These are phyloP conservation scores for Agrypnus murinus DNA, from an alignment of 2,888 invertebrate species.

Conservation along the genomic window DNA sequence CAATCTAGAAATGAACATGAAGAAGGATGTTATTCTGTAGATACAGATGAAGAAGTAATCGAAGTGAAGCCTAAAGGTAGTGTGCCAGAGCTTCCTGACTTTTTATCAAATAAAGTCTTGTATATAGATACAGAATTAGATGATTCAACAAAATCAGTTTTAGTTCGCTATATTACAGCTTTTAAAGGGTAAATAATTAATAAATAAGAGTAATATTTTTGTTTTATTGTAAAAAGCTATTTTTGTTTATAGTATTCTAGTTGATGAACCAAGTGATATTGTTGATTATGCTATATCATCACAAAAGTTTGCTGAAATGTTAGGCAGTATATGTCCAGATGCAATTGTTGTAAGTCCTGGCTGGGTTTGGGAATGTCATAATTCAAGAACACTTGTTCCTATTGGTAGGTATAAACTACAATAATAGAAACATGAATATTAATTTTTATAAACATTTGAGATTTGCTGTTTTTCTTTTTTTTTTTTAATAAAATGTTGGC, in stretches of 20 bases:
- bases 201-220: neutral
- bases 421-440: neutral
- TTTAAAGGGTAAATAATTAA: conserved; percentile 74
- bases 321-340: conserved; percentile 60
- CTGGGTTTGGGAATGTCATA: conserved; percentile 79
- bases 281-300: conserved; percentile 63
- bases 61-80: conserved; percentile 19
- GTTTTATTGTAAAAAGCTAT: neutral
- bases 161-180: conserved; percentile 75
- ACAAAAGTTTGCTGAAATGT: conserved; percentile 56
- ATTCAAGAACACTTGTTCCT: conserved; percentile 62
- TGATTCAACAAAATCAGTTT: conserved; percentile 63
- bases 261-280: conserved; percentile 62
- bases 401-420: conserved; percentile 49
- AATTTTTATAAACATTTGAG: neutral
- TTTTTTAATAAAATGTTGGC: too few species aligned
- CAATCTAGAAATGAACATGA: too few species aligned
- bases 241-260: conserved; percentile 58
- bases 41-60: conserved; percentile 68
- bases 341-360: conserved; percentile 71
- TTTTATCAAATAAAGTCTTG: conserved; percentile 73
- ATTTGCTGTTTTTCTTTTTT: too few species aligned
- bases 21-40: conserved; percentile 59
- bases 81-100: conserved; percentile 67
- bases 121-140: conserved; percentile 70